phyloP scores from a whole-genome alignment of 2,113 vertebrate species.

The Alexandromys fortis region DNA sequence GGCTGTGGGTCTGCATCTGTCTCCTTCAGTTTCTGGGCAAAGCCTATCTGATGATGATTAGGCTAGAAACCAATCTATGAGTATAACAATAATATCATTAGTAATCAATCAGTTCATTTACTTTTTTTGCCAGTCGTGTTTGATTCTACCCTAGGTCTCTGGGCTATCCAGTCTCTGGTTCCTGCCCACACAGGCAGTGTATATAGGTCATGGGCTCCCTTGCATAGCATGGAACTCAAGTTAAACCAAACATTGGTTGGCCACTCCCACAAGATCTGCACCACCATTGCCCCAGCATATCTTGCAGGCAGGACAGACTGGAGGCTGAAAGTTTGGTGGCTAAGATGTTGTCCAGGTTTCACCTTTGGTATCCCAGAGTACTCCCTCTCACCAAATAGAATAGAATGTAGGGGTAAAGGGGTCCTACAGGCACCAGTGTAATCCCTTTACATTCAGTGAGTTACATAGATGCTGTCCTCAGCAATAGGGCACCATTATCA shows the following conservation, averaged over 20 bases:
- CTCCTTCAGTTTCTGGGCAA: not conserved
- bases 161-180: not conserved
- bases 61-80: not conserved
- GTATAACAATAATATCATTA: not conserved
- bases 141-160: not conserved
- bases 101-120: not conserved
- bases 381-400: not conserved
- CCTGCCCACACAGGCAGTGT: not conserved
- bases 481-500: not conserved
- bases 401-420: not conserved
- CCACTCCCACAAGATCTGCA: not conserved
- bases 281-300: not conserved
- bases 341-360: not conserved
- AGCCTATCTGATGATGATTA: not conserved
- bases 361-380: not conserved
- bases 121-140: not conserved
- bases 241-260: not conserved
- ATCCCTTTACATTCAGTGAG: not conserved
- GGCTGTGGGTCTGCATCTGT: not conserved
- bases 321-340: not conserved
- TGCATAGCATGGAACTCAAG: not conserved
- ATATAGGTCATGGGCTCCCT: not conserved
- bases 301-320: not conserved
- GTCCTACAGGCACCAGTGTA: not conserved
- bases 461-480: not conserved